Percentiles rank a stretch among this genome's conserved stretches.
Evolutionary conservation across 2,113 vertebrate species (phyloP).

Genomic region (Macroglossus sobrinus): DNA sequence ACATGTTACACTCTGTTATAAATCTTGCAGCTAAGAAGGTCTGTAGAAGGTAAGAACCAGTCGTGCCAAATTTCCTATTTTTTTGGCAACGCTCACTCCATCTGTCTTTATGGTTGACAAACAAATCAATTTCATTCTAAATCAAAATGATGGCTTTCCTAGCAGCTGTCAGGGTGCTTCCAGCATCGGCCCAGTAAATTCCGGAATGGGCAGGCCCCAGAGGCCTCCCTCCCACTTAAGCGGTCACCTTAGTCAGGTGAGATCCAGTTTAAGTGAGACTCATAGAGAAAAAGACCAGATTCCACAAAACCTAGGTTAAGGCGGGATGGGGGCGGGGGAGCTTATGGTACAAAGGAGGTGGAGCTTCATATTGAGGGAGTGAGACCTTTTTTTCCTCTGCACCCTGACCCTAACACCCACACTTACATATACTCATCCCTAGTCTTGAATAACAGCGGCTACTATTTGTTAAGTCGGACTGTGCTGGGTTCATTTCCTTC

Average conservation of each 20-base stretch:
- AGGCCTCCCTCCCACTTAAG: not conserved
- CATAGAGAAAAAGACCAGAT: not conserved
- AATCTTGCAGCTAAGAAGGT: constrained; percentile 51
- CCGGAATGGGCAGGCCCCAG: not conserved
- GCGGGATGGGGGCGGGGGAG: no score
- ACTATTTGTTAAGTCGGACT: not conserved
- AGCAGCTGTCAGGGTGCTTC: not conserved
- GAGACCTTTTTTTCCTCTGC: not conserved
- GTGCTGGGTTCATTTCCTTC: not conserved
- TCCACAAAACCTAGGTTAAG: not conserved
- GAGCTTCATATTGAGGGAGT: rapidly evolving
- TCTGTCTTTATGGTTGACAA: constrained; percentile 49
- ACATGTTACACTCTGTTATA: not conserved
- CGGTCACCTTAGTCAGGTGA: not conserved
- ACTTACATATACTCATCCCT: not conserved
- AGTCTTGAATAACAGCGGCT: not conserved
- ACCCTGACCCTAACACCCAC: not conserved
- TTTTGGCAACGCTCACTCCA: constrained; percentile 43
- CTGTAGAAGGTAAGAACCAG: not conserved
- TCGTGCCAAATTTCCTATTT: constrained; percentile 23
- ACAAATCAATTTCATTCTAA: constrained; percentile 58
- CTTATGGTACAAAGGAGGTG: not conserved
- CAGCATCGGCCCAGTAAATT: not conserved
- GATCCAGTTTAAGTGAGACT: not conserved
- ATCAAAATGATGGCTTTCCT: constrained; percentile 46